Conservation (phyloP, 2,797 vertebrate species). For the Melanotaenia maccullochi region DNA sequence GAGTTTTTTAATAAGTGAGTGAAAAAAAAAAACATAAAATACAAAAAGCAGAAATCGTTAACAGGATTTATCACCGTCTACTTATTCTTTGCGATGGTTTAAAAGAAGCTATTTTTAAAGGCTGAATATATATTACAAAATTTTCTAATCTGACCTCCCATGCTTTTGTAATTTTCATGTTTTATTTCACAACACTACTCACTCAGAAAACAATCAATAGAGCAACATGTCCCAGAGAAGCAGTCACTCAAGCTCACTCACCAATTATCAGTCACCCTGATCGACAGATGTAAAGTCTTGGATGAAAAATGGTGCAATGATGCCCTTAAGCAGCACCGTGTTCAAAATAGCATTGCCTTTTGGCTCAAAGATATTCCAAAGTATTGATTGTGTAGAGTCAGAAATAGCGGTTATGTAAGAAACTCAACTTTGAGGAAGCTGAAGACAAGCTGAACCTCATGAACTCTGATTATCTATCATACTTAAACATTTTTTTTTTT, state of each 20-base stretch:
- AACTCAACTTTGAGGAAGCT: constrained; percentile 17
- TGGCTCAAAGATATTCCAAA: constrained; percentile 29
- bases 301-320: constrained; percentile 22
- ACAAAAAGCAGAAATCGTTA: not conserved
- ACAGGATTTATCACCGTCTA: no score
- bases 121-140: not conserved
- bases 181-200: constrained; percentile 11
- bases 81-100: no score
- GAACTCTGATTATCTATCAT: constrained; percentile 26
- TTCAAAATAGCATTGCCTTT: constrained; percentile 35
- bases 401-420: constrained; percentile 63
- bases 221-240: constrained; percentile 21
- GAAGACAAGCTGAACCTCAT: constrained; percentile 25
- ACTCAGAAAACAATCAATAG: constrained; percentile 11
- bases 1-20: not conserved
- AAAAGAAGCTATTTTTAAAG: not conserved
- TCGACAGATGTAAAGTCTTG: constrained; percentile 41
- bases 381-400: constrained; percentile 47
- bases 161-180: constrained; percentile 14
- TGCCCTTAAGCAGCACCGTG: constrained; percentile 20
- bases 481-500: not conserved
- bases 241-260: constrained; percentile 33
- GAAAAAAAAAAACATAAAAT: constrained; percentile 14
- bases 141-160: not conserved
- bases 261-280: constrained; percentile 41